These are phyloP conservation scores for Lamellibrachia luymesi DNA, from an alignment of 1,140 invertebrate species.

Conservation along the genomic window DNA sequence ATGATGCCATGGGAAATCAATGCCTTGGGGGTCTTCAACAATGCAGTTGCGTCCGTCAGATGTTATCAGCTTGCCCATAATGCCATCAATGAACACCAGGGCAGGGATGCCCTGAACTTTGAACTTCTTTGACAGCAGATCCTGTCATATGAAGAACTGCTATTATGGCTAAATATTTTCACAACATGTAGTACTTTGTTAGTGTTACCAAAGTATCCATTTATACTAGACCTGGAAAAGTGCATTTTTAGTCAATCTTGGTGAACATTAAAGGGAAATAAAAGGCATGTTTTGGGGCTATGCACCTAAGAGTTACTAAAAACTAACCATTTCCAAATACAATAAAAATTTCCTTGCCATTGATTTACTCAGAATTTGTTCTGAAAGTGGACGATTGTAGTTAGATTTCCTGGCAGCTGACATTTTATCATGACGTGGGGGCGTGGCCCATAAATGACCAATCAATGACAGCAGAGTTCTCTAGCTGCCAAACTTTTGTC, in stretches of 20 bases:
- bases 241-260: neutral
- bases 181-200: no score
- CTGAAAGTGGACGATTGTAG: no score
- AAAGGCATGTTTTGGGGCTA: no score
- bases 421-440: no score
- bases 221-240: neutral
- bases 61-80: constrained; percentile 64
- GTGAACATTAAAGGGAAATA: neutral
- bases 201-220: neutral
- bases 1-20: constrained; percentile 70
- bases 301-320: no score
- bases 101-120: constrained; percentile 52
- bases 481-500: no score
- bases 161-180: neutral
- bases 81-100: constrained; percentile 69
- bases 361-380: no score
- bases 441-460: no score
- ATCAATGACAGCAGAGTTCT: no score
- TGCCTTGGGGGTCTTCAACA: constrained; percentile 67
- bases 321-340: no score
- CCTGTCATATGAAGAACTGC: constrained; percentile 31
- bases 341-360: no score
- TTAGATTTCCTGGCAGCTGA: no score
- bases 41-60: constrained; percentile 69
- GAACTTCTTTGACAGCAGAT: constrained; percentile 47